Evolutionary conservation across 37 sponge, comb jelly and placozoan species (phyloP).

Genomic region (Aphrocallistes beatrix): DNA sequence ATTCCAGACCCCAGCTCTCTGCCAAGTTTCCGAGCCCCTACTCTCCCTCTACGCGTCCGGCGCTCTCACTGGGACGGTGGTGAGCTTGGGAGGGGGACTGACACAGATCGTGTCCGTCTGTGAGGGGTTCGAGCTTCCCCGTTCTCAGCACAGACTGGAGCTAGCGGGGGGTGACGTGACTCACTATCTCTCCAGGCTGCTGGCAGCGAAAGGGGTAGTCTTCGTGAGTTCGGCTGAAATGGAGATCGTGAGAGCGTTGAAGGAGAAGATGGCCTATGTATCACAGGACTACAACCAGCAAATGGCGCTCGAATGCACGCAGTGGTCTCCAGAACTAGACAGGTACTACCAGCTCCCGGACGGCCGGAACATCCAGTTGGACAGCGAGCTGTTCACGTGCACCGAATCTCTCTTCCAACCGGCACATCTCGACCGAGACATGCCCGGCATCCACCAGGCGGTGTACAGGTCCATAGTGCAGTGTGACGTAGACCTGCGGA

Average conservation of each 20-base stretch:
- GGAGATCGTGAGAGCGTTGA: background rate
- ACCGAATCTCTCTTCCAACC: conserved; percentile 1
- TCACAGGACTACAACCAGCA: conserved; percentile 5
- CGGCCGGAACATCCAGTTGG: background rate
- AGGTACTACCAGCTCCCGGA: background rate
- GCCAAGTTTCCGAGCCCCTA: background rate
- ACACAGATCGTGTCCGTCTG: background rate
- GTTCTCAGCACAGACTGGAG: background rate
- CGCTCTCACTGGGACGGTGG: background rate
- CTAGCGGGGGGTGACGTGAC: background rate
- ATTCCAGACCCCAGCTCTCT: background rate
- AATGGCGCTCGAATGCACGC: background rate
- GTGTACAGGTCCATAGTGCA: background rate
- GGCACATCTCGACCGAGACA: background rate
- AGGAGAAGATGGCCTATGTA: background rate
- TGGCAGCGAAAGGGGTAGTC: background rate
- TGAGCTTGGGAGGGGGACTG: background rate
- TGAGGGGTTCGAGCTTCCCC: background rate
- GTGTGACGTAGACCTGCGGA: background rate
- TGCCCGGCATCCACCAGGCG: background rate
- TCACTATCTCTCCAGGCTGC: background rate
- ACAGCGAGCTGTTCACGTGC: background rate
- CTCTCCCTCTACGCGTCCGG: background rate
- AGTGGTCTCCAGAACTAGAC: background rate
- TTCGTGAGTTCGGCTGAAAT: background rate